phyloP scores from a whole-genome alignment of 2,888 invertebrate genomes.

The Clunio marinus region DNA sequence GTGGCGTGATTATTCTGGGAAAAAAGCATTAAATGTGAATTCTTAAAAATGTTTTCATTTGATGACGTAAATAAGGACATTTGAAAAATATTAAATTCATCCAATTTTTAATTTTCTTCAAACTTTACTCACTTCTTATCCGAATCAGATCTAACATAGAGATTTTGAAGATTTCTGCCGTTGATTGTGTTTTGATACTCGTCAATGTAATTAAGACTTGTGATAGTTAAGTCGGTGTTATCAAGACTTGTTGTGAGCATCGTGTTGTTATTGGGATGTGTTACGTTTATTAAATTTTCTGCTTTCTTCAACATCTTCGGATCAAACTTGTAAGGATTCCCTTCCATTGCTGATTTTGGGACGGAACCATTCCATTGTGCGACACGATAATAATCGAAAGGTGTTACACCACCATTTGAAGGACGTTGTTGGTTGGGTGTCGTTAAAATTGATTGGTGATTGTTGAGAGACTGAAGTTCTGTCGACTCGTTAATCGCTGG shows the following conservation, averaged over 20 bases:
- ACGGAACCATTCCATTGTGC: slow-evolving; percentile 36
- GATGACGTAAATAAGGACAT: not conserved
- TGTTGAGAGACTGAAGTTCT: slow-evolving; percentile 64
- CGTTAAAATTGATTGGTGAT: slow-evolving; percentile 44
- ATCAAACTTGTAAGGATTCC: slow-evolving; percentile 46
- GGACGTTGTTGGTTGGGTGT: slow-evolving; percentile 56
- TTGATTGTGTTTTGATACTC: slow-evolving; percentile 50
- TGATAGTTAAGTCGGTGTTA: slow-evolving; percentile 54
- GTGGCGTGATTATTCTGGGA: no score
- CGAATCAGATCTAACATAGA: slow-evolving; percentile 23
- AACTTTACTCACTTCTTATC: slow-evolving; percentile 25
- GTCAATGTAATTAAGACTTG: slow-evolving; percentile 61
- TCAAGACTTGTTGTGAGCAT: slow-evolving; percentile 49
- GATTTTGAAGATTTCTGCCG: slow-evolving; percentile 31
- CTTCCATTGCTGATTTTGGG: slow-evolving; percentile 19
- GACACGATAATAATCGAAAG: slow-evolving; percentile 29
- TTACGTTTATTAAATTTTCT: slow-evolving; percentile 48
- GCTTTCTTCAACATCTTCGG: slow-evolving; percentile 51
- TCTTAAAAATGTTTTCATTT: not conserved
- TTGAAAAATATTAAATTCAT: not conserved
- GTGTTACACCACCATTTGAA: slow-evolving; percentile 48
- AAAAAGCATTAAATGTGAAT: no score
- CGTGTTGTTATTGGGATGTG: not conserved
- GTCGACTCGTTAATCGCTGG: slow-evolving; percentile 67
- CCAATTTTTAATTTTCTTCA: no score